phyloP scores from a whole-genome alignment of 1,140 invertebrate species.

The Caenorhabditis inopinata region DNA sequence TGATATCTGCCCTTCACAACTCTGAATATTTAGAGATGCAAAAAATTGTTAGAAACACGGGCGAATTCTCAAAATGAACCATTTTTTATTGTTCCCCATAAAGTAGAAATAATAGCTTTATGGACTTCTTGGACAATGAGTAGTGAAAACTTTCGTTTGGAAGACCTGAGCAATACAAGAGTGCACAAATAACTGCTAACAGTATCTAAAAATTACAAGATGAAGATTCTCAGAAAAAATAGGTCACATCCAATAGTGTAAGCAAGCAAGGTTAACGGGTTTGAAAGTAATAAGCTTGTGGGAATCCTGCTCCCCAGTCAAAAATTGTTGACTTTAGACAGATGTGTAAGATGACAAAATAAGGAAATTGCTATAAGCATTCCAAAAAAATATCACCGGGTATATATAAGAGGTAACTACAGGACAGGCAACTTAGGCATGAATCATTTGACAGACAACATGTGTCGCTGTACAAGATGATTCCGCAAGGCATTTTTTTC shows the following conservation, averaged over 20 bases:
- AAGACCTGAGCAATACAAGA: neutral
- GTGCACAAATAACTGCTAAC: neutral
- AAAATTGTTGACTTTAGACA: neutral
- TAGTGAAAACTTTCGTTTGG: neutral
- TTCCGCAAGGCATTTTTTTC: neutral
- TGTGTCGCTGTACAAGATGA: slow-evolving; percentile 23
- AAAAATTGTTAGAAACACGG: neutral
- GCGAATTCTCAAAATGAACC: neutral
- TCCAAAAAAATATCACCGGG: slow-evolving; percentile 18
- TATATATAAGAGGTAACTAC: neutral
- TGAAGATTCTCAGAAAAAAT: neutral
- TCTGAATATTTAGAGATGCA: neutral
- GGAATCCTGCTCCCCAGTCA: too few relatives aligned
- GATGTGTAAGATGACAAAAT: slow-evolving; percentile 1
- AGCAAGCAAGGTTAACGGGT: neutral
- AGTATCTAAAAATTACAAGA: neutral
- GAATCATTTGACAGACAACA: slow-evolving; percentile 19
- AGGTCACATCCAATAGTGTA: neutral
- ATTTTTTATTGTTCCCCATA: neutral
- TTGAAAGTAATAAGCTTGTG: neutral
- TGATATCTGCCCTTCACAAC: neutral
- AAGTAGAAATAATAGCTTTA: too few relatives aligned
- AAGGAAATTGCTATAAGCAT: neutral
- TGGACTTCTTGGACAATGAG: too few relatives aligned
- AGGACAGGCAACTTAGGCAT: neutral